These are phyloP conservation scores for Edolisoma coerulescens DNA, from an alignment of 2,113 vertebrate species.

Conservation along the genomic window DNA sequence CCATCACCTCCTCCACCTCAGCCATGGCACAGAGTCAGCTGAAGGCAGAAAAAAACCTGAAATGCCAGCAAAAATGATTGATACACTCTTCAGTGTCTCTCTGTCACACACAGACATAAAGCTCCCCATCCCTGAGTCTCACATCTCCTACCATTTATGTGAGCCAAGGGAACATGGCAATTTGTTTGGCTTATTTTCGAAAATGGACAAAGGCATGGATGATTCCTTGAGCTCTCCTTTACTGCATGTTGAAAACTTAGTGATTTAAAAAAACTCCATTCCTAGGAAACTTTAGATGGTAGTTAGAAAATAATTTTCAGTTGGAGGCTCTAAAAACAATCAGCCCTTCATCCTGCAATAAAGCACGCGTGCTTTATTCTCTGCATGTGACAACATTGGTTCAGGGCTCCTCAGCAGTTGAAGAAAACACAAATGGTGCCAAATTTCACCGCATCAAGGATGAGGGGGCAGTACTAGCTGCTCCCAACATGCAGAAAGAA, in stretches of 20 bases:
- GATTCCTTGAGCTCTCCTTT: neutral
- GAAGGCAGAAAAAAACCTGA: neutral
- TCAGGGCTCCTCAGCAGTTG: neutral
- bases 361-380: rapidly evolving
- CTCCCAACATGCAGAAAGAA: neutral
- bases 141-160: neutral
- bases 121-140: neutral
- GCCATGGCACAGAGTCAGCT: rapidly evolving
- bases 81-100: neutral
- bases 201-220: neutral
- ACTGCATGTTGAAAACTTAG: neutral
- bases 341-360: neutral
- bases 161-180: neutral
- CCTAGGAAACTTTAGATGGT: neutral
- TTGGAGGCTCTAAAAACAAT: neutral
- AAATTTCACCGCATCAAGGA: neutral
- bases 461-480: neutral
- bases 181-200: neutral
- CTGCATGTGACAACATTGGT: neutral
- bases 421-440: neutral
- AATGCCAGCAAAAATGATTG: neutral
- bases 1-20: neutral
- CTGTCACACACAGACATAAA: neutral
- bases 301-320: neutral
- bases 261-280: neutral